phyloP scores from a whole-genome alignment of 2,888 invertebrate species.

The Apodemia duryi region DNA sequence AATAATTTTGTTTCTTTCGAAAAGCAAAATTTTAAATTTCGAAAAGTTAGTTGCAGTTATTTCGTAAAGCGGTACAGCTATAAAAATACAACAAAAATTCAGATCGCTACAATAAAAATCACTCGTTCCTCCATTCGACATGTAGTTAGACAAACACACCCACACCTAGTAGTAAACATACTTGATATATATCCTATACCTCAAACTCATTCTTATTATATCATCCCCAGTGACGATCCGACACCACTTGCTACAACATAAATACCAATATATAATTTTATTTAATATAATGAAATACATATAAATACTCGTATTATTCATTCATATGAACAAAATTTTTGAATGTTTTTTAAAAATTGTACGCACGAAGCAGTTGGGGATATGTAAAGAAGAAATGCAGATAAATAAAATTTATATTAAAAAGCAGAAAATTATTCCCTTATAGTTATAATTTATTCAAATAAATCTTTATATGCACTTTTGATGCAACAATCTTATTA shows the following conservation, averaged over 20 bases:
- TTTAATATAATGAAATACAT: constrained; percentile 29
- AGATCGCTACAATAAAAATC: constrained; percentile 13
- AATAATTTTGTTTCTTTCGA: not conserved
- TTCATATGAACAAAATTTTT: too few species aligned
- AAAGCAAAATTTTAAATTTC: constrained; percentile 9
- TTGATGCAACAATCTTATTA: too few species aligned
- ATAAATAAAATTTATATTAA: too few species aligned
- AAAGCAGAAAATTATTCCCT: too few species aligned
- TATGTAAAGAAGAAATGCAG: too few species aligned
- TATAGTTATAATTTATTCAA: too few species aligned
- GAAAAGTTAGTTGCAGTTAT: constrained; percentile 24
- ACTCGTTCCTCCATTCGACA: constrained; percentile 17
- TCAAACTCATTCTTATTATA: constrained; percentile 88
- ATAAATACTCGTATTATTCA: too few species aligned
- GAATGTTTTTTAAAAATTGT: too few species aligned
- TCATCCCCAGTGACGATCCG: constrained; percentile 84
- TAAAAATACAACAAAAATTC: constrained; percentile 24
- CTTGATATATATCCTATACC: constrained; percentile 59
- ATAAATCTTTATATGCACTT: too few species aligned
- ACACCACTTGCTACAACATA: constrained; percentile 76
- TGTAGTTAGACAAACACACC: constrained; percentile 26
- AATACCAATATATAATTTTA: constrained; percentile 38
- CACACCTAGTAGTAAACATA: constrained; percentile 30
- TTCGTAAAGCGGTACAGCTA: constrained; percentile 28
- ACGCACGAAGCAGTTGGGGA: too few species aligned